A percentile compares a stretch with the other conserved stretches of the same genome.
phyloP scores from a whole-genome alignment of 2,113 vertebrate genomes.

The Garra rufa region DNA sequence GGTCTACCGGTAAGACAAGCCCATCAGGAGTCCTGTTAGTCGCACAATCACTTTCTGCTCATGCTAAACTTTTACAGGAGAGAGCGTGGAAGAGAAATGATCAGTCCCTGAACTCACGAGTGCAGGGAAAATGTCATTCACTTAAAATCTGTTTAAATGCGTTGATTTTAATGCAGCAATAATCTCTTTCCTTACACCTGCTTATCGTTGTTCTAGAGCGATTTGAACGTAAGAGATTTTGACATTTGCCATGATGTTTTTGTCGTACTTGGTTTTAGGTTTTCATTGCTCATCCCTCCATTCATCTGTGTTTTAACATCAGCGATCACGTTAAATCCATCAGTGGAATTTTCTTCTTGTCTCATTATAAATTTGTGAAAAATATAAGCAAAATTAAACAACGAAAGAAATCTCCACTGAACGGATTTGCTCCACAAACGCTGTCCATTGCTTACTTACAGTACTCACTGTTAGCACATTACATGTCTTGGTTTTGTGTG shows the following conservation, averaged over 20 bases:
- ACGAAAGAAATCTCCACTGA: constrained; percentile 43
- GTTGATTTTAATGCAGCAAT: constrained; percentile 8
- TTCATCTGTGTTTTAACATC: constrained; percentile 34
- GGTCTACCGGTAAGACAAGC: constrained; percentile 88
- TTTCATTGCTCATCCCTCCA: constrained; percentile 31
- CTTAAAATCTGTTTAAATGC: constrained; percentile 27
- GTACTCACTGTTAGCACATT: constrained; percentile 28
- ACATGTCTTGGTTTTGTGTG: constrained; percentile 19
- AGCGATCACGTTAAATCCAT: constrained; percentile 39
- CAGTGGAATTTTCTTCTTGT: constrained; percentile 43
- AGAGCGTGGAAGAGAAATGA: constrained; percentile 34
- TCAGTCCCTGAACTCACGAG: neutral
- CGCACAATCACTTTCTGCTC: neutral
- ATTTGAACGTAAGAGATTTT: constrained; percentile 73
- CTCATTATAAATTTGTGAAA: too few relatives aligned
- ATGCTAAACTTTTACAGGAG: constrained; percentile 33
- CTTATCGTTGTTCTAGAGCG: constrained; percentile 71
- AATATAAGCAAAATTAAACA: neutral
- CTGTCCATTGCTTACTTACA: constrained; percentile 40
- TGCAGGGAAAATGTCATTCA: neutral
- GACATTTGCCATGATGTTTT: constrained; percentile 19
- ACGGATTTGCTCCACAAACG: constrained; percentile 46
- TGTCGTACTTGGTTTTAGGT: neutral
- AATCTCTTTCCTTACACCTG: constrained; percentile 65
- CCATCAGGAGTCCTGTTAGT: constrained; percentile 21